Conservation (phyloP, 2,113 vertebrate genomes). For the Spermophilus dauricus region DNA sequence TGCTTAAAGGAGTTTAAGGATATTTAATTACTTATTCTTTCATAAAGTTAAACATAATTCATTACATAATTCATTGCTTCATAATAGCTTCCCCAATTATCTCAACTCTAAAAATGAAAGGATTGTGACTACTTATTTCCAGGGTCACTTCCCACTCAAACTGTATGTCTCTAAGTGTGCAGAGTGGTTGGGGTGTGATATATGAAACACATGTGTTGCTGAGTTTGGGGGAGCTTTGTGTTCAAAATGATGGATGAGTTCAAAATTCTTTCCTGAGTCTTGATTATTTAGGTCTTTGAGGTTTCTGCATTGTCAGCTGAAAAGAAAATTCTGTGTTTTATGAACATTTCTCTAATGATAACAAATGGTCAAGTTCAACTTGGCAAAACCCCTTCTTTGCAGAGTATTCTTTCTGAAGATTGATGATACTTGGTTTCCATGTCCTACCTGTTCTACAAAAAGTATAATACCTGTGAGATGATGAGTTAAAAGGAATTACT, state of each 20-base stretch:
- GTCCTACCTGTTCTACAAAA: constrained; percentile 14
- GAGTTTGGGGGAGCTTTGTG: background rate
- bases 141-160: background rate
- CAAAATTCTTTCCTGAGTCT: background rate
- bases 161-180: background rate
- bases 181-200: background rate
- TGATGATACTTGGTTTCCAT: constrained; percentile 47
- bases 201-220: background rate
- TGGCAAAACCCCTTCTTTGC: constrained; percentile 20
- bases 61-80: background rate
- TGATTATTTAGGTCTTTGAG: constrained; percentile 59
- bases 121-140: background rate
- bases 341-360: constrained; percentile 75
- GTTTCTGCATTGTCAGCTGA: constrained; percentile 77
- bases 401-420: constrained; percentile 43
- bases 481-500: constrained; percentile 48
- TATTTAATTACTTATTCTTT: background rate
- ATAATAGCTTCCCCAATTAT: background rate
- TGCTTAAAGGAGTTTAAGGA: background rate
- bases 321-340: constrained; percentile 71
- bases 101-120: background rate
- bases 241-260: constrained; percentile 17
- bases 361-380: constrained; percentile 66
- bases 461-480: background rate
- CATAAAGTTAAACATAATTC: background rate